Evolutionary conservation across 2,797 vertebrate species (phyloP), one percentile per base, ranked within the genome.

Genomic region (Pitangus sulphuratus): DNA sequence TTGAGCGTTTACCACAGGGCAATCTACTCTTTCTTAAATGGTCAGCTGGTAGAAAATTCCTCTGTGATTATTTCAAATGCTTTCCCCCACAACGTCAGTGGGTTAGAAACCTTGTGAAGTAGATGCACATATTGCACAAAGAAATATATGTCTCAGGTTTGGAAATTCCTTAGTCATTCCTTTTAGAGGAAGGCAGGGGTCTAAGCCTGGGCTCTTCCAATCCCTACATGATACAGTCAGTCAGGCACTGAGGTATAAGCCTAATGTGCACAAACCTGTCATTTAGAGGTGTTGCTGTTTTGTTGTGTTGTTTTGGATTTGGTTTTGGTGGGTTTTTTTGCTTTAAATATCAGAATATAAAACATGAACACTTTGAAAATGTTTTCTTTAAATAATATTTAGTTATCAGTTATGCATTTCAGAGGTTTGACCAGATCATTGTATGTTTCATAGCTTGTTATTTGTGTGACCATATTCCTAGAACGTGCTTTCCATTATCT

Each of bases 371-470:
- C 57, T 61, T 90, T 90, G 84, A 83, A 97, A 97, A 95, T 31
- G 2, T 72, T 91, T 86, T 89, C n/a, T 87, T 80, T 97, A 93
- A 97, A 97, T 97, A 97, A 97, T 96, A 85, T 76, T 93, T 92
- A 68, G 75, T 70, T 97, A 96, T 97, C 96, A 79, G 69, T 86
- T 95, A 91, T 87, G 91, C 90, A 84, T 95, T 97, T 97, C 70
- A 81, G 89, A 94, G 90, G 96, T 97, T 97, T 97, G 74, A 50
- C 66, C 4, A 5, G 45, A 95, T 97, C 84, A 37, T 62, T 94
- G 79, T 92, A n/a, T 93, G 94, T 93, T 97, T 96, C 97, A 91
- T 95, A 83, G 39, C 56, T 93, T 97, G 77, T 97, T 97, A 97
- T 96, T 95, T 96, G 48, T 61, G 75, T 93, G 85, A 60, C 45